Evolutionary conservation across 2,888 invertebrate species (phyloP), one percentile per base, ranked within the genome.

Genomic region (Lymantria dispar): DNA sequence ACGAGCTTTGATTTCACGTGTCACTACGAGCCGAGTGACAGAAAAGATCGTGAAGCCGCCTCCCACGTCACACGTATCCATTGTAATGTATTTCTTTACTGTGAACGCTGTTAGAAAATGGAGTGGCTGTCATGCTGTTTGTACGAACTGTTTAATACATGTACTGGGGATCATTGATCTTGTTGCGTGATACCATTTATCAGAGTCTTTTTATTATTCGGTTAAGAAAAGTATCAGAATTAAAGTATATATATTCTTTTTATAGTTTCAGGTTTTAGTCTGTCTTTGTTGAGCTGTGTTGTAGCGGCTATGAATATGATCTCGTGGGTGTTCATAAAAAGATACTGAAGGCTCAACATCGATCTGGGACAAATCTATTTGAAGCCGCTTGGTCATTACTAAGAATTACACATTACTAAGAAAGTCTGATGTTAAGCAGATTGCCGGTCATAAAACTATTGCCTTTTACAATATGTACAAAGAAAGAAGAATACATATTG

Each of bases 1-100:
- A 69, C 51, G 68, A 68, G 54, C 64, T 67, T 54, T 63, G 66
- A 68, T 65, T 68, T 65, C 63, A 63, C 66, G 57, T 63, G 63
- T 60, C 63, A 59, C 57, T 63, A 63, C 57, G 51, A 40, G 43
- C 41, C 39, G 55, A 63, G 51, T 65, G 64, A 67, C 64, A 55
- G 60, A 37, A 60, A 45, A 64, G 58, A 66, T 66, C 58, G 55
- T 48, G 60, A 50, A 43, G 43, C 48, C 50, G 46, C 48, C 54
- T 56, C 52, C 49, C 41, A 47, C 48, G 14, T 48, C 36, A 43
- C 40, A 33, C 13, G 36, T 43, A 43, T 45, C 15, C 45, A 37
- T 43, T 47, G 43, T 47, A 41, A 47, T 51, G 13, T 51, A 40
- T 33, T 52, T 44, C 22, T 47, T 15, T 43, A n/a, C 13, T 41